These are phyloP conservation scores for Drosophila subpulchrella DNA, from an alignment of 1,140 invertebrate genomes.

Conservation along the genomic window DNA sequence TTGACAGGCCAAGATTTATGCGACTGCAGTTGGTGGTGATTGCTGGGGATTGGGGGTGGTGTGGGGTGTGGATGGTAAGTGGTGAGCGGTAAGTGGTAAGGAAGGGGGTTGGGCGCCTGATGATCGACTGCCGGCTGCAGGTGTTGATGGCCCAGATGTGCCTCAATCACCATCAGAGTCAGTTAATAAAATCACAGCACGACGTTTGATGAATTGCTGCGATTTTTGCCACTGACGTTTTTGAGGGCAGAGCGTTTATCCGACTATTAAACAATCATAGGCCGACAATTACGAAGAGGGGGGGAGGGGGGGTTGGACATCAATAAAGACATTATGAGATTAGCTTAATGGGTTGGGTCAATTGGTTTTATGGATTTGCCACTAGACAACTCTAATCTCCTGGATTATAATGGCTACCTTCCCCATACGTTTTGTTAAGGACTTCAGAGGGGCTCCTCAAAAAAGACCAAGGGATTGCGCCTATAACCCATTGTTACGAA, in stretches of 20 bases:
- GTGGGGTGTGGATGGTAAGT: background rate
- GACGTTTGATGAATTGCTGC: slow-evolving; percentile 73
- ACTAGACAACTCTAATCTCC: background rate
- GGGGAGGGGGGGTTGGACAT: too few species aligned
- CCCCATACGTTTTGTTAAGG: background rate
- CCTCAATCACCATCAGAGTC: slow-evolving; percentile 79
- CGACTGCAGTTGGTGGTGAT: slow-evolving; percentile 54
- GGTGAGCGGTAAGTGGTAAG: background rate
- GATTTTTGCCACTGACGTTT: slow-evolving; percentile 60
- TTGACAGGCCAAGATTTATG: slow-evolving; percentile 74
- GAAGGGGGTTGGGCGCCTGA: slow-evolving; percentile 1
- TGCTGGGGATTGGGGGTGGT: slow-evolving; percentile 12
- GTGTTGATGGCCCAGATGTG: slow-evolving; percentile 76
- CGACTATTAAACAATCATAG: slow-evolving; percentile 52
- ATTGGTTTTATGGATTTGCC: too few species aligned
- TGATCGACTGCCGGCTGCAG: slow-evolving; percentile 58
- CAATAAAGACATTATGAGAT: background rate
- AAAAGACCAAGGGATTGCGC: background rate
- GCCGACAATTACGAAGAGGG: slow-evolving; percentile 21
- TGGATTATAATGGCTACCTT: background rate
- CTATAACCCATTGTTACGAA: slow-evolving; percentile 13
- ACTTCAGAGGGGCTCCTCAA: background rate
- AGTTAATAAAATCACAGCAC: slow-evolving; percentile 78
- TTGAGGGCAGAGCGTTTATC: slow-evolving; percentile 66
- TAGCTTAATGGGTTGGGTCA: too few species aligned